Evolutionary conservation across 1,140 invertebrate genomes (phyloP).

Genomic region (Coboldia fuscipes): DNA sequence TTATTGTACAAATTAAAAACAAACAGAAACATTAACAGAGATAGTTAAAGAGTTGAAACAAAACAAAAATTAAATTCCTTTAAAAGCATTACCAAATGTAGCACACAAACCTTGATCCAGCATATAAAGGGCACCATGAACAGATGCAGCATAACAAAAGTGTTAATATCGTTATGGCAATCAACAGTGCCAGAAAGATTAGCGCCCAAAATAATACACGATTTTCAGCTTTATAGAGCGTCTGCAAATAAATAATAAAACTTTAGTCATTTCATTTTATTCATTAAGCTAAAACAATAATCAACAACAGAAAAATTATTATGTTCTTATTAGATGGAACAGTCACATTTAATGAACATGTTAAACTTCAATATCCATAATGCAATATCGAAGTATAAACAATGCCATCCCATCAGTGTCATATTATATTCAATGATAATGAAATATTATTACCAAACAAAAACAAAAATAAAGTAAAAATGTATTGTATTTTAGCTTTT

Average conservation of each 20-base stretch:
- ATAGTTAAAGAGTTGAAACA: conserved; percentile 3
- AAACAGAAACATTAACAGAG: conserved; percentile 5
- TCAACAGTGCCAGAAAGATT: conserved; percentile 44
- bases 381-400: too few relatives aligned
- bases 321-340: neutral
- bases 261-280: too few relatives aligned
- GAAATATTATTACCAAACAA: too few relatives aligned
- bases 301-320: neutral
- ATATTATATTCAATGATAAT: too few relatives aligned
- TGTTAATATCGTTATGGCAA: conserved; percentile 43
- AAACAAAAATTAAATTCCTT: conserved; percentile 2
- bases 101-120: conserved; percentile 36
- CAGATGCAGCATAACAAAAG: conserved; percentile 60
- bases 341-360: neutral
- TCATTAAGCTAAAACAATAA: too few relatives aligned
- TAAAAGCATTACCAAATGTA: conserved; percentile 2
- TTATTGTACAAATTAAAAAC: neutral
- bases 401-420: too few relatives aligned
- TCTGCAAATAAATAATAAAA: conserved; percentile 38
- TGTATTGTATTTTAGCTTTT: conserved; percentile 1
- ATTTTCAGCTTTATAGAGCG: conserved; percentile 44
- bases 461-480: conserved; percentile 5
- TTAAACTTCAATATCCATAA: too few relatives aligned
- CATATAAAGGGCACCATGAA: conserved; percentile 57
- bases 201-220: conserved; percentile 51